Conservation (phyloP, 2,888 invertebrate genomes). For the Leucoma salicis region DNA sequence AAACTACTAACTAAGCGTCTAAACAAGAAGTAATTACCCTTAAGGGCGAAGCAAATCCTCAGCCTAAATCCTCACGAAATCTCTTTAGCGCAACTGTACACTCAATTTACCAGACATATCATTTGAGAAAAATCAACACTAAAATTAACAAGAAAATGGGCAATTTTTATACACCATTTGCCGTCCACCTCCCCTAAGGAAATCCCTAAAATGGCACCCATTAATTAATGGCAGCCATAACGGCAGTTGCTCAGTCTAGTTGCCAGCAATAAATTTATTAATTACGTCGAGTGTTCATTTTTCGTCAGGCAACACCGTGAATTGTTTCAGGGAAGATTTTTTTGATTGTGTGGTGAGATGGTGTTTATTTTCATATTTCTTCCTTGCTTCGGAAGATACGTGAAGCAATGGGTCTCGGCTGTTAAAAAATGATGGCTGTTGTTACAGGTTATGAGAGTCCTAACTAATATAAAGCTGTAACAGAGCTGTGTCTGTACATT, state of each 20-base stretch:
- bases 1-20: neutral
- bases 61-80: neutral
- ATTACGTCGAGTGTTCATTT: conserved; percentile 35
- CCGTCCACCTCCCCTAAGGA: conserved; percentile 24
- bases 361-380: no score
- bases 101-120: conserved; percentile 17
- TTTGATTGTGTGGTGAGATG: conserved; percentile 4
- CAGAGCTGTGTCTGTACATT: no score
- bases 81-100: neutral
- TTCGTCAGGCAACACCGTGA: conserved; percentile 25
- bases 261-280: conserved; percentile 35
- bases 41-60: neutral
- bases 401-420: no score
- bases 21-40: neutral
- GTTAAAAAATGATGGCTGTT: no score
- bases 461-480: no score
- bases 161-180: conserved; percentile 32
- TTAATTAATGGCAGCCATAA: conserved; percentile 40
- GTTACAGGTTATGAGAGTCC: no score
- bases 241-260: conserved; percentile 33
- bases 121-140: conserved; percentile 28
- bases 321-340: conserved; percentile 14
- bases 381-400: no score
- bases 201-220: conserved; percentile 36
- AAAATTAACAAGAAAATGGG: conserved; percentile 29